Evolutionary conservation across 2,113 vertebrate genomes (phyloP), one percentile per base, ranked within the genome.

Genomic region (Oncorhynchus nerka): DNA sequence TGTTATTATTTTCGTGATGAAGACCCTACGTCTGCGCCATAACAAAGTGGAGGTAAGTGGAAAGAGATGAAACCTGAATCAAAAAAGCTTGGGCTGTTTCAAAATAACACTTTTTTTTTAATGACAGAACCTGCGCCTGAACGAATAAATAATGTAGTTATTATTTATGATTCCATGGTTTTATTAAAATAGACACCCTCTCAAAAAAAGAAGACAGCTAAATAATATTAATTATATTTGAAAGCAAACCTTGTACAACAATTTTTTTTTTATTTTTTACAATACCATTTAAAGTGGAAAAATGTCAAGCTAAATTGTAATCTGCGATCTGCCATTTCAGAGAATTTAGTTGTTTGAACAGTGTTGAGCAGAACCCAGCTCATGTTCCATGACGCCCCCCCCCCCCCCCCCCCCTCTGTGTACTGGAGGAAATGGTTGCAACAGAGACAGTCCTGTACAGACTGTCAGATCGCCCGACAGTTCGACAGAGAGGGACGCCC

Each of bases 391-490:
- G 91, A 92, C 91, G 81, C 82, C 73, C 80, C 87, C 2, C 3
- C 15, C n/a, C n/a, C n/a, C n/a, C 1, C 1, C 49, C 11, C 15
- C 1, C 49, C 4, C 49, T 55, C 49, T 16, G 49, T 61, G 67
- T 75, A 89, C 81, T 70, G 75, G 73, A 87, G 88, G 84, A 92
- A 93, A 93, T 92, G 86, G 91, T 90, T 91, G 89, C 87, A 86
- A 89, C 59, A 65, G 59, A 88, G 86, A 76, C 76, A 75, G 89
- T 73, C 51, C 45, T 75, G 62, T 84, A 75, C 73, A 88, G 83
- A 87, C 82, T 81, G 85, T 89, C 89, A 89, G 89, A 83, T 19
- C 4, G 16, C 1, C 51, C 51, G 4, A 55, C 51, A 55, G 51
- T 13, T 19, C 3, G 49, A 55, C 13, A 15, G 4, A 19, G 13